Conservation (phyloP, 1,140 invertebrate genomes). For the Gonioctena quinquepunctata region DNA sequence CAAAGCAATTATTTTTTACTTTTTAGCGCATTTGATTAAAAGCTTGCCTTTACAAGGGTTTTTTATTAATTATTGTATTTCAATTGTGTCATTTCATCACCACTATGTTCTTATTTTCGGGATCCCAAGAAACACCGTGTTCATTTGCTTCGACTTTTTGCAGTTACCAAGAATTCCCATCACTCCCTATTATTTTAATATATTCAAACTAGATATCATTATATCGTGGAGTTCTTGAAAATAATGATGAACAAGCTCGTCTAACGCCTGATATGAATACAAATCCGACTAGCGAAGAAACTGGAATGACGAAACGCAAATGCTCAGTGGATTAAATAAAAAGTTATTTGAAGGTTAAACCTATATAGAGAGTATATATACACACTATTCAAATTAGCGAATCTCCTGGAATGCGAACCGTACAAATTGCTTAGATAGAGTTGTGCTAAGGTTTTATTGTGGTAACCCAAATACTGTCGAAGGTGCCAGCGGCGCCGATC, state of each 20-base stretch:
- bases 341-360: constrained; percentile 12
- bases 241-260: not conserved
- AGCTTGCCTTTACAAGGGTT: no score
- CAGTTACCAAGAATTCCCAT: no score
- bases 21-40: no score
- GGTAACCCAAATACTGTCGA: not conserved
- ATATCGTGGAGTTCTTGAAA: not conserved
- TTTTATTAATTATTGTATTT: no score
- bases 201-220: no score
- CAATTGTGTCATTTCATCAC: no score
- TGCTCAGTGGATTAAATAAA: not conserved
- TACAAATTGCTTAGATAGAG: not conserved
- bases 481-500: not conserved
- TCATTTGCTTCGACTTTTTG: no score
- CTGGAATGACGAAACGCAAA: not conserved
- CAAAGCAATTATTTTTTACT: no score
- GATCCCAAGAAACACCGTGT: no score
- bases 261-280: not conserved
- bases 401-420: constrained; percentile 1
- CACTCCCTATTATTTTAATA: no score
- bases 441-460: not conserved
- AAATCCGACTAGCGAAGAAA: not conserved
- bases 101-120: no score
- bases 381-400: not conserved
- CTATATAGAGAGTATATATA: not conserved